Evolutionary conservation across 2,888 invertebrate genomes (phyloP), one percentile per base, ranked within the genome.

Genomic region (Eristalis intricaria): DNA sequence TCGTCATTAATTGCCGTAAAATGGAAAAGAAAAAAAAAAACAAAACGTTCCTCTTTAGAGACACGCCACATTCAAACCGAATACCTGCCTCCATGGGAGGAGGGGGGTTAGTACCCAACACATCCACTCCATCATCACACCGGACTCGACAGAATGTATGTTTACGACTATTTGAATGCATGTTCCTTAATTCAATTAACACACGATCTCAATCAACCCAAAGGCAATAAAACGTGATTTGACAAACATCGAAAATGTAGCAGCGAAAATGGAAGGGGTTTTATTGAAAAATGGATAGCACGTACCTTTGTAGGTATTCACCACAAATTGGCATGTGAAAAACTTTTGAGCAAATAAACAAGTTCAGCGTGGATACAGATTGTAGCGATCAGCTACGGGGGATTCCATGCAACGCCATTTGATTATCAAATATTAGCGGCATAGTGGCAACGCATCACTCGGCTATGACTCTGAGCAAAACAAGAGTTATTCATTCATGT

Each of bases 391-490:
- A 8, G 50, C 50, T 8, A n/a, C 29, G 60, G 71, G 71, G 71
- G 71, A 71, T 43, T 71, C 60, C 71, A n/a, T 61, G 60, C 60
- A 1, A 22, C 15, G 71, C 19, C 60, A 71, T 71, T 71, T 61
- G 61, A 71, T 71, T 61, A 71, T 10, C 61, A 40, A 26, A 23
- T 5, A 19, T 23, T 23, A 35, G 70, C 38, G 22, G 11, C 26
- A 40, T 40, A 61, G 61, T 61, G 61, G 60, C 71, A 71, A 43
- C n/a, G 40, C 19, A 50, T 19, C 13, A 2, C 8, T 1, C 4
- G 26, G 11, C 29, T 13, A 38, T 38, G 38, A 38, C 38, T 38
- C 38, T 38, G 13, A 38, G 3, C 38, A 38, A 11, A 38, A 38
- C 38, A 38, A 38, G 2, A 13, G 13, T 38, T 38, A 38, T 38